Conservation (phyloP, 2,888 invertebrate species). For the Tubulanus polymorphus region DNA sequence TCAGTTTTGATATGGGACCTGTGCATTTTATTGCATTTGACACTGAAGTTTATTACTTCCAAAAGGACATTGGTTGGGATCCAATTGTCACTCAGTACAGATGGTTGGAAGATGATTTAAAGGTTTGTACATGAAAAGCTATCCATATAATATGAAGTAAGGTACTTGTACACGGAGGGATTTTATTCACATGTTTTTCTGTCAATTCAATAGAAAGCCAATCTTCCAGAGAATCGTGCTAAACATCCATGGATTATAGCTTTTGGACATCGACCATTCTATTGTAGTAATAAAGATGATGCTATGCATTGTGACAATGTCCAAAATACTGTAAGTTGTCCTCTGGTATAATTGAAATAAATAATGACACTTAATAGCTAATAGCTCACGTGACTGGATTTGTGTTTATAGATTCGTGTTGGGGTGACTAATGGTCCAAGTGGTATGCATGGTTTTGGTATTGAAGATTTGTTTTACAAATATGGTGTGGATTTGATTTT, state of each 20-base stretch:
- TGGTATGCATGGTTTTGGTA: no score
- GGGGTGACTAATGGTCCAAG: no score
- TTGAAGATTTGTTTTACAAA: constrained; percentile 81
- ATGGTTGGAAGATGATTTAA: constrained; percentile 82
- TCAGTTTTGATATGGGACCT: constrained; percentile 55
- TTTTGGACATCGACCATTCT: constrained; percentile 53
- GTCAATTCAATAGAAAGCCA: constrained; percentile 38
- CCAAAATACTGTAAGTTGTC: not conserved
- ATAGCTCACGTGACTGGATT: no score
- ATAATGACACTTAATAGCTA: no score
- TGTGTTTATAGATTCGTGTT: no score
- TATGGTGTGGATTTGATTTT: constrained; percentile 89
- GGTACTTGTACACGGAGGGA: no score
- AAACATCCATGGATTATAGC: constrained; percentile 52
- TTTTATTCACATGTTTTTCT: not conserved
- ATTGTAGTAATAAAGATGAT: constrained; percentile 36
- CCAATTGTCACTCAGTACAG: constrained; percentile 59
- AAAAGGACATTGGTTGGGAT: constrained; percentile 78
- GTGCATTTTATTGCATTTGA: constrained; percentile 76
- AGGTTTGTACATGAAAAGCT: constrained; percentile 55
- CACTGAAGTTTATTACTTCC: constrained; percentile 89
- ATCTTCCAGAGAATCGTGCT: constrained; percentile 45
- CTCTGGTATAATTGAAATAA: no score
- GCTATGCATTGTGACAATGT: not conserved
- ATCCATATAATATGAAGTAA: no score